Evolutionary conservation across 2,888 invertebrate genomes (phyloP).

Genomic region (Yponomeuta cagnagella): DNA sequence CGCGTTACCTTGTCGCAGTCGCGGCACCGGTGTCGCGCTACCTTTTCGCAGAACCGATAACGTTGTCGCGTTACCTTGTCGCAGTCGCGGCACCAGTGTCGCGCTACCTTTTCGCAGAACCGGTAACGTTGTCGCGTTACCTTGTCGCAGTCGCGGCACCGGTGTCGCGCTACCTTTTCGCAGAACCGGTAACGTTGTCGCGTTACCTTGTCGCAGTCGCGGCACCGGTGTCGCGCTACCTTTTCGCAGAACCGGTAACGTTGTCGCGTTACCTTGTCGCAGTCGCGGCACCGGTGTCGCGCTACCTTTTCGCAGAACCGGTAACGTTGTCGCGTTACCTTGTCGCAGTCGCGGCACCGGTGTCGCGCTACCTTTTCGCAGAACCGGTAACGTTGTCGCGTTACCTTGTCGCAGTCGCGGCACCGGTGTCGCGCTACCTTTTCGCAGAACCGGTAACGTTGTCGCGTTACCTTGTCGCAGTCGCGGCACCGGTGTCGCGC

Average conservation of each 20-base stretch:
- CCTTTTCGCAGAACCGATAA: too few relatives aligned
- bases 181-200: slow-evolving; percentile 51
- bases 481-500: slow-evolving; percentile 25
- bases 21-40: slow-evolving; percentile 18
- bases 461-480: too few relatives aligned
- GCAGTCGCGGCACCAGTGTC: too few relatives aligned
- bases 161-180: slow-evolving; percentile 62
- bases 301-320: slow-evolving; percentile 56
- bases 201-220: slow-evolving; percentile 44
- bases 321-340: slow-evolving; percentile 33
- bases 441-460: too few relatives aligned
- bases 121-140: slow-evolving; percentile 30
- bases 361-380: slow-evolving; percentile 67
- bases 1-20: slow-evolving; percentile 42
- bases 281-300: slow-evolving; percentile 20
- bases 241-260: too few relatives aligned
- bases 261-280: too few relatives aligned
- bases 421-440: too few relatives aligned
- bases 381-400: slow-evolving; percentile 43
- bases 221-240: background rate
- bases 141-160: slow-evolving; percentile 58
- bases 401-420: slow-evolving; percentile 45
- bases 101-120: slow-evolving; percentile 56
- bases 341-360: slow-evolving; percentile 53
- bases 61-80: too few relatives aligned